Conservation (phyloP, 1,140 invertebrate species). For the Papilio machaon region DNA sequence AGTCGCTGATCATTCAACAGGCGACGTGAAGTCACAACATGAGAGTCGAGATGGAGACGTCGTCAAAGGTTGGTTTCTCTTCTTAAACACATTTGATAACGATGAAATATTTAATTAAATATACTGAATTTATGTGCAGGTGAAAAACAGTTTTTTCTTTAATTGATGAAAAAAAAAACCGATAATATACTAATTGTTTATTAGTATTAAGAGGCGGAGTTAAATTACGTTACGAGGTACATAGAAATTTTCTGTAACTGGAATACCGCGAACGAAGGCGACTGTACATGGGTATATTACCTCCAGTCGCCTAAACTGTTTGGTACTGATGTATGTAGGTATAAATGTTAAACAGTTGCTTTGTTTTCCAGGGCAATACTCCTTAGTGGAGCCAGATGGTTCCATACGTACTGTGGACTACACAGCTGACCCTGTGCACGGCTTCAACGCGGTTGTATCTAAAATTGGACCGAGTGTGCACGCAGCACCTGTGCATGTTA, state of each 20-base stretch:
- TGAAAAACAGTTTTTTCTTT: too few species aligned
- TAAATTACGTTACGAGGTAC: too few species aligned
- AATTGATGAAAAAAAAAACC: too few species aligned
- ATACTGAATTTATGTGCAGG: too few species aligned
- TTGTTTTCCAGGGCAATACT: constrained; percentile 83
- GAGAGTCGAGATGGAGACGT: constrained; percentile 81
- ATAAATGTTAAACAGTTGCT: background rate
- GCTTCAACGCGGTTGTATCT: constrained; percentile 83
- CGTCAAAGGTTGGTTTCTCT: constrained; percentile 72
- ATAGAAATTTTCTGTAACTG: too few species aligned
- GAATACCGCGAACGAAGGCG: background rate
- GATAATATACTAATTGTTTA: too few species aligned
- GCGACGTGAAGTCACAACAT: constrained; percentile 85
- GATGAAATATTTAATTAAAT: background rate
- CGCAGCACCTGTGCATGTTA: constrained; percentile 57
- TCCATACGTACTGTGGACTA: constrained; percentile 86
- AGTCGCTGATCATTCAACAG: constrained; percentile 86
- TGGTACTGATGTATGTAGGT: background rate
- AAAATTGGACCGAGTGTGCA: constrained; percentile 82
- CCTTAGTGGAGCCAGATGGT: constrained; percentile 87
- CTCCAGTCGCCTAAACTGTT: background rate
- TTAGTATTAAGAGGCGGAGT: too few species aligned
- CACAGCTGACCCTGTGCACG: constrained; percentile 82
- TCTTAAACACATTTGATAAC: background rate
- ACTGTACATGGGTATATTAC: too few species aligned